Evolutionary conservation across 2,888 invertebrate genomes (phyloP), one percentile per base, ranked within the genome.

Genomic region (Campopleginae sp.): DNA sequence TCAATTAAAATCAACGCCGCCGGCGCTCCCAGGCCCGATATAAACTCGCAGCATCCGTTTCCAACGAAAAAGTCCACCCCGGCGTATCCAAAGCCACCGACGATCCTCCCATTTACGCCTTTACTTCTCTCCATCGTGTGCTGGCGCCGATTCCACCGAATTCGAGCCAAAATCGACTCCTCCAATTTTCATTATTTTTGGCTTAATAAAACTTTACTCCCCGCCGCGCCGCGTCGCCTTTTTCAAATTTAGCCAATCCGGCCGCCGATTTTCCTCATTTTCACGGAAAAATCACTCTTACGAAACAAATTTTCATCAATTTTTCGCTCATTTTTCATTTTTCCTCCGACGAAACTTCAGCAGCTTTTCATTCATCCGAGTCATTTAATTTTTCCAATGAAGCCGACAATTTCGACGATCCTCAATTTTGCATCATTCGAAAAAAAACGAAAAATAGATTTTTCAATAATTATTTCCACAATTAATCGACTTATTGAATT

Each of bases 1-100:
- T 92, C 92, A 92, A 92, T 92, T 92, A 92, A 92, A 92, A 92
- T 90, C 91, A 91, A 92, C 90, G 90, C 89, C 88, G 76, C 42
- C 87, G 88, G 88, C 85, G 88, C 87, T 86, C n/a, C n/a, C 68
- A 63, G 63, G 38, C 10, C 46, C 58, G 33, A 72, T 81, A 65
- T 58, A 51, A n/a, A 44, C 66, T 42, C 38, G 19, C 23, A 42
- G 19, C 27, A 31, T 5, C 42, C 31, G 14, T 12, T 54, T 27
- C 44, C 23, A 44, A 42, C 17, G 51, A 12, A 42, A 66, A 46
- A 44, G 58, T 44, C 61, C 27, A 4, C 23, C 23, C 1, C 44
- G 7, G 1, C 14, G 6, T 7, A 14, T 14, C 10, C 38, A 54
- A 10, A 46, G 17, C n/a, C 70, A 2, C 14, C 31, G 7, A 27